Conservation (phyloP, 2,797 vertebrate genomes). For the Calcarius lapponicus region DNA sequence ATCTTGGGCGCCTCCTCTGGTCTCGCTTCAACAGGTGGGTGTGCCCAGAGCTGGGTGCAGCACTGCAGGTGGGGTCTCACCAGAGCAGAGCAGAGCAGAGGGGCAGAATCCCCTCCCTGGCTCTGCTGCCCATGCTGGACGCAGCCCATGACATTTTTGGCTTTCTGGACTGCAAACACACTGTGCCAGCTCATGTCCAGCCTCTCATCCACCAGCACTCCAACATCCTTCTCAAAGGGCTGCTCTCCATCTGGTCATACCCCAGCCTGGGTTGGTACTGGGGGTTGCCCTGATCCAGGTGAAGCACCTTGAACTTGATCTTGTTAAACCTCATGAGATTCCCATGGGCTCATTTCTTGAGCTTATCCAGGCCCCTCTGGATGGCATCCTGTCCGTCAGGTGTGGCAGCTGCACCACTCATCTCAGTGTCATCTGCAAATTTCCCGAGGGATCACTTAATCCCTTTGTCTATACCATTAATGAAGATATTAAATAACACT, state of each 20-base stretch:
- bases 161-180: neutral
- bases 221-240: rapidly evolving
- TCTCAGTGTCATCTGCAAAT: neutral
- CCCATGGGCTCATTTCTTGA: rapidly evolving
- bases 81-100: neutral
- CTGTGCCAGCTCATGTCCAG: neutral
- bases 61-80: neutral
- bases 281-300: rapidly evolving
- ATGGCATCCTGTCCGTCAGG: neutral
- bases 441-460: neutral
- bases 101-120: neutral
- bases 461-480: neutral
- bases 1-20: neutral
- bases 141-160: neutral
- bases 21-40: rapidly evolving
- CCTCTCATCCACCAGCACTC: neutral
- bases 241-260: neutral
- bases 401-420: neutral
- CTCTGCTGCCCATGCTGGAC: rapidly evolving
- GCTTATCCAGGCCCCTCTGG: neutral
- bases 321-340: neutral
- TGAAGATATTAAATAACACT: neutral
- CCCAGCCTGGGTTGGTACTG: rapidly evolving
- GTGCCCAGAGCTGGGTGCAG: neutral
- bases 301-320: neutral